A percentile compares a stretch with the other conserved stretches of the same genome.
Evolutionary conservation across 2,113 vertebrate species (phyloP).

Genomic region (Psittacara wagleri): DNA sequence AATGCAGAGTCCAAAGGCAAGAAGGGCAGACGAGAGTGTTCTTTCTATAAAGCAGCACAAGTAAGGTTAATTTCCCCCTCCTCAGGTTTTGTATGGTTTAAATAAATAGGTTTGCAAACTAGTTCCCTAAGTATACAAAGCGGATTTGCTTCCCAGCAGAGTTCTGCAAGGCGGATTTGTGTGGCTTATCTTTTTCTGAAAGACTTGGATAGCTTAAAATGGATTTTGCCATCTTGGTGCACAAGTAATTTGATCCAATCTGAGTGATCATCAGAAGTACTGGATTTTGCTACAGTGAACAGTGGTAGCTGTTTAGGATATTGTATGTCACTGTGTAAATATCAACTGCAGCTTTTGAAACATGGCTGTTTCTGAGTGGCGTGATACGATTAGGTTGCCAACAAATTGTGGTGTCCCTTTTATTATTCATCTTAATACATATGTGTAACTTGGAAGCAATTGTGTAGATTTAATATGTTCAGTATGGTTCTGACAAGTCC

Average conservation of each 20-base stretch:
- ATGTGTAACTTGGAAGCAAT: background rate
- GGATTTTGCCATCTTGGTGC: background rate
- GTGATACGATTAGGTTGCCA: background rate
- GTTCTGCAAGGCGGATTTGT: background rate
- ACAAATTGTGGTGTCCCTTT: background rate
- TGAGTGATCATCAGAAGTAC: background rate
- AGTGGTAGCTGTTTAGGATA: background rate
- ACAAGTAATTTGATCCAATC: background rate
- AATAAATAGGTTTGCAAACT: background rate
- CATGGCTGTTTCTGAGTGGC: background rate
- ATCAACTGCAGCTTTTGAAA: background rate
- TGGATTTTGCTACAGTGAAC: background rate
- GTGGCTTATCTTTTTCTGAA: background rate
- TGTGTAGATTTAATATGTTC: background rate
- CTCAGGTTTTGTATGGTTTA: background rate
- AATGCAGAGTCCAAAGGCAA: background rate
- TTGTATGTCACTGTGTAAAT: background rate
- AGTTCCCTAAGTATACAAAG: fast-evolving
- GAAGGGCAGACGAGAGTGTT: background rate
- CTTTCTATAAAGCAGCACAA: background rate
- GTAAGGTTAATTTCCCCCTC: background rate
- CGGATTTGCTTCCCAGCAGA: background rate
- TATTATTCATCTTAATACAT: background rate
- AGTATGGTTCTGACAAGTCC: background rate
- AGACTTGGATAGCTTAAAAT: background rate